These are phyloP conservation scores for Pteropus alecto DNA, from an alignment of 2,113 vertebrate species.

Conservation along the genomic window DNA sequence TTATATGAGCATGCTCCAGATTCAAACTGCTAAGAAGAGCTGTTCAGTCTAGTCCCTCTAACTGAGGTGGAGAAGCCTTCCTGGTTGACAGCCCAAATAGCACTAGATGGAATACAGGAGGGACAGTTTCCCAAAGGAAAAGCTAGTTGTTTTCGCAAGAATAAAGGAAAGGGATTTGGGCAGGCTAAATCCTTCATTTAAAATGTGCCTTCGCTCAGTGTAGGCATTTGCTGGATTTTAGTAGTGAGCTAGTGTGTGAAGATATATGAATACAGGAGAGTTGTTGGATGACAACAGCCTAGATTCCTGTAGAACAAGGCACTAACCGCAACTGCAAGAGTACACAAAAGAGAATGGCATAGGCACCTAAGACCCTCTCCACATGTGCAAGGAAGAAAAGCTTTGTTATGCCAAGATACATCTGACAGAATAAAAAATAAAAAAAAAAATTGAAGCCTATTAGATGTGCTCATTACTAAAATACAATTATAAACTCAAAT, in stretches of 20 bases:
- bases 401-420: background rate
- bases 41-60: background rate
- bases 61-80: background rate
- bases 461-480: background rate
- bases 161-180: background rate
- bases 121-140: background rate
- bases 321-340: background rate
- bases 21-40: background rate
- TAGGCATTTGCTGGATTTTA: background rate
- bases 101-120: background rate
- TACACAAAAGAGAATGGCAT: background rate
- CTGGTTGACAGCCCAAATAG: background rate
- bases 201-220: background rate
- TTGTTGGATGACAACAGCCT: background rate
- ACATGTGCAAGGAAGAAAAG: background rate
- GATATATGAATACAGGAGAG: background rate
- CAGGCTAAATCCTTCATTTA: background rate
- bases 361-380: background rate
- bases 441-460: background rate
- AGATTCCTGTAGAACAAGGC: background rate
- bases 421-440: background rate
- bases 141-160: background rate
- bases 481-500: slow-evolving; percentile 7
- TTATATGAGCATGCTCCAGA: background rate
- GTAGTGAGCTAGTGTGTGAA: background rate